Evolutionary conservation across 53 echinoderm and acorn worm genomes (phyloP).

Genomic region (Echinometra lucunter): DNA sequence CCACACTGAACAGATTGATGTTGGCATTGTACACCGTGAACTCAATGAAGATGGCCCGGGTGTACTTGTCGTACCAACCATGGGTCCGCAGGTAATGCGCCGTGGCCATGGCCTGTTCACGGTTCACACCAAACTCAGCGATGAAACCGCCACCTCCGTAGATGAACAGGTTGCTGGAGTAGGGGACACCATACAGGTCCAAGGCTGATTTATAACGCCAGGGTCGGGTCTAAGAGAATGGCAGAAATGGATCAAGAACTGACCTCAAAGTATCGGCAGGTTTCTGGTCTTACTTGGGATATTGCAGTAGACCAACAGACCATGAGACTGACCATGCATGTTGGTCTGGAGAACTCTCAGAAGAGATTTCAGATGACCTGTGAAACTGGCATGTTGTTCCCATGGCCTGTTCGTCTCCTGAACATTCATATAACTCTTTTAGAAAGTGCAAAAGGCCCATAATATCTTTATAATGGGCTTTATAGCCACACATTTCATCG

Average conservation of each 20-base stretch:
- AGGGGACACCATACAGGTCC: constrained; percentile 76
- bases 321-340: no score
- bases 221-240: constrained; percentile 62
- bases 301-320: no score
- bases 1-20: constrained; percentile 83
- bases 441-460: no score
- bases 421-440: no score
- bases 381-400: no score
- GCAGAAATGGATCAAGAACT: neutral
- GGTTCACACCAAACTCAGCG: constrained; percentile 78
- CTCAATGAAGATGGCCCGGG: constrained; percentile 82
- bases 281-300: neutral
- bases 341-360: no score
- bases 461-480: no score
- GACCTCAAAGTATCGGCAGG: neutral
- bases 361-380: no score
- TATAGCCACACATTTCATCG: no score
- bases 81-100: constrained; percentile 68
- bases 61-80: constrained; percentile 81
- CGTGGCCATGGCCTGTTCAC: constrained; percentile 63
- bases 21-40: constrained; percentile 88
- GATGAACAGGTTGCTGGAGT: constrained; percentile 64
- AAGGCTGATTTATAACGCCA: constrained; percentile 74
- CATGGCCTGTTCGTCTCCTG: no score
- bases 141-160: constrained; percentile 84